Conservation (phyloP, 2,888 invertebrate genomes). For the Rambutsinella grinnellia region DNA sequence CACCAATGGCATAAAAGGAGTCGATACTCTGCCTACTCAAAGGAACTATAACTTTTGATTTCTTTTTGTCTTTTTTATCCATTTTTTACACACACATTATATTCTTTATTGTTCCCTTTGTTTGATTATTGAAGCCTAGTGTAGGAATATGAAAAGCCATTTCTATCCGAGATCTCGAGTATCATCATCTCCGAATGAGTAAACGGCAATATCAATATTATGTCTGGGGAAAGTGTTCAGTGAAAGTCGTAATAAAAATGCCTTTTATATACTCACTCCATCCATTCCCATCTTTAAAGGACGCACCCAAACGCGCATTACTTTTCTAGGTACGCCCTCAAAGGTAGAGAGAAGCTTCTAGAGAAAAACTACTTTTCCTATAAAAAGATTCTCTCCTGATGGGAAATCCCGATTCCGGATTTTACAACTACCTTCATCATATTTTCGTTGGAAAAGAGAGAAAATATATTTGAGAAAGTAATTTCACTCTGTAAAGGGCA, state of each 20-base stretch:
- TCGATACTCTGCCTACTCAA: neutral
- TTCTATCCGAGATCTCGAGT: constrained; percentile 1
- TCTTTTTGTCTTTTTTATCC: too few species aligned
- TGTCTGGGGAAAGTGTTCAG: constrained; percentile 34
- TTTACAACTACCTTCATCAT: constrained; percentile 42
- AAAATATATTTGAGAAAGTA: neutral
- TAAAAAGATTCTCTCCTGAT: constrained; percentile 41
- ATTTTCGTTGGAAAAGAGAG: constrained; percentile 2
- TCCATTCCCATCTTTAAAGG: constrained; percentile 13
- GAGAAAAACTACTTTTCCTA: constrained; percentile 31
- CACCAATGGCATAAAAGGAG: neutral
- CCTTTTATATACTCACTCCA: constrained; percentile 34
- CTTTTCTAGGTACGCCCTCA: too few species aligned
- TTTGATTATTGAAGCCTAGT: constrained; percentile 15
- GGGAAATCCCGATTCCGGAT: constrained; percentile 41
- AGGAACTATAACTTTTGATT: neutral
- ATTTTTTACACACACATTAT: neutral
- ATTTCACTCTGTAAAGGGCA: too few species aligned
- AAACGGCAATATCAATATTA: constrained; percentile 32
- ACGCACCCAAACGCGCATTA: constrained; percentile 1
- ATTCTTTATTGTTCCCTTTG: constrained; percentile 8
- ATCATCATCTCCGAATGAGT: constrained; percentile 36
- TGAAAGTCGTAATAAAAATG: constrained; percentile 47
- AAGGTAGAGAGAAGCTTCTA: too few species aligned
- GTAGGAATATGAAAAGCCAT: neutral